phyloP scores from a whole-genome alignment of 2,113 vertebrate species.

The Crotalus viridis region DNA sequence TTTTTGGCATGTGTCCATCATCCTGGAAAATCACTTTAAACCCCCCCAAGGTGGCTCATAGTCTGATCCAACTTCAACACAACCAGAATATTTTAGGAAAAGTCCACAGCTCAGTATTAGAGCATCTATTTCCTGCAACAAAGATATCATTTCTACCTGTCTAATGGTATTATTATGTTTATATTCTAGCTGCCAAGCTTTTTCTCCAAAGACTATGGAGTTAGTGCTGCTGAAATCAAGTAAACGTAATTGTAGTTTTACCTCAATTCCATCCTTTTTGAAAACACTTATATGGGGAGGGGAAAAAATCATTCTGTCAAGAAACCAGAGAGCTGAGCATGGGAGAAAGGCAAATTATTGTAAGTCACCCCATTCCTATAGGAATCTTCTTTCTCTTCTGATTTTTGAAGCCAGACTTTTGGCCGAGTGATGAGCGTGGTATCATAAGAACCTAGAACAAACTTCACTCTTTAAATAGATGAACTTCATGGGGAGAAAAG shows the following conservation, averaged over 20 bases:
- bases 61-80: not conserved
- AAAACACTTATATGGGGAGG: not conserved
- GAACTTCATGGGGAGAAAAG: not conserved
- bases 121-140: not conserved
- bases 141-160: not conserved
- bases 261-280: not conserved
- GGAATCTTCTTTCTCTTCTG: not conserved
- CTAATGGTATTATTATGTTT: not conserved
- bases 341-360: no score
- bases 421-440: conserved; percentile 11
- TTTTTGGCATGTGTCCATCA: not conserved
- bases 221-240: not conserved
- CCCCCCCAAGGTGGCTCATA: not conserved
- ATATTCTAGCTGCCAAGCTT: not conserved
- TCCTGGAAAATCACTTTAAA: not conserved
- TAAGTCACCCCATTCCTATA: not conserved
- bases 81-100: not conserved
- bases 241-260: not conserved
- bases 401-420: conserved; percentile 22
- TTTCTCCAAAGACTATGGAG: not conserved
- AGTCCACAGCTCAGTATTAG: not conserved
- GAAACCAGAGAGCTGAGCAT: not conserved
- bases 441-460: conserved; percentile 21
- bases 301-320: not conserved
- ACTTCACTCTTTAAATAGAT: conserved; percentile 42